Evolutionary conservation across 2,888 invertebrate genomes (phyloP).

Genomic region (Stenodema calcarata): DNA sequence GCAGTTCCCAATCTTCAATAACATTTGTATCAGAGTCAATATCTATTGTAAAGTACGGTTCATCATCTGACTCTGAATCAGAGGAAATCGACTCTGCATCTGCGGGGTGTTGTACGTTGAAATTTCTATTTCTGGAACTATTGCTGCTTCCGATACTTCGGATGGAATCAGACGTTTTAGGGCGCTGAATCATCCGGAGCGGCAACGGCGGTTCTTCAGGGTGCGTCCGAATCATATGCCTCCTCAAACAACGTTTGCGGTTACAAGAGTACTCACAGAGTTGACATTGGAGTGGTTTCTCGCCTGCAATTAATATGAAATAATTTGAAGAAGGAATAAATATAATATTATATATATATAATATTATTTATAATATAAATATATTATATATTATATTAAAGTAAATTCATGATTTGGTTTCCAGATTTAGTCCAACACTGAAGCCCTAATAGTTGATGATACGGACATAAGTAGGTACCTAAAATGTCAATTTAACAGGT

Average conservation of each 20-base stretch:
- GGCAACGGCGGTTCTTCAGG: not conserved
- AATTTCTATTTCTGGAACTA: not conserved
- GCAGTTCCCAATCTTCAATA: not conserved
- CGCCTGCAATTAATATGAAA: not conserved
- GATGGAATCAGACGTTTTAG: not conserved
- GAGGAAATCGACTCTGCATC: not conserved
- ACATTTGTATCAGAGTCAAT: not conserved
- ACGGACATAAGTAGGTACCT: too few species aligned
- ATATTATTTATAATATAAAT: too few species aligned
- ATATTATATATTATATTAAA: too few species aligned
- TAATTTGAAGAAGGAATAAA: too few species aligned
- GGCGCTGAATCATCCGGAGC: not conserved
- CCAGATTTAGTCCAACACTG: too few species aligned
- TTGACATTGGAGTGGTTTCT: not conserved
- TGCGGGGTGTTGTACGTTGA: not conserved
- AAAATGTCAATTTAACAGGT: too few species aligned
- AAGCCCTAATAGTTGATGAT: too few species aligned
- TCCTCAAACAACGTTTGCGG: not conserved
- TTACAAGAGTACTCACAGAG: not conserved
- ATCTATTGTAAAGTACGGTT: not conserved
- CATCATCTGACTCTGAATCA: not conserved
- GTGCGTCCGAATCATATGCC: not conserved
- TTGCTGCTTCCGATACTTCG: not conserved
- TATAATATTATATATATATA: too few species aligned
- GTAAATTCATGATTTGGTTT: too few species aligned